Conservation (phyloP, 2,113 vertebrate species). For the Catagonus wagneri region DNA sequence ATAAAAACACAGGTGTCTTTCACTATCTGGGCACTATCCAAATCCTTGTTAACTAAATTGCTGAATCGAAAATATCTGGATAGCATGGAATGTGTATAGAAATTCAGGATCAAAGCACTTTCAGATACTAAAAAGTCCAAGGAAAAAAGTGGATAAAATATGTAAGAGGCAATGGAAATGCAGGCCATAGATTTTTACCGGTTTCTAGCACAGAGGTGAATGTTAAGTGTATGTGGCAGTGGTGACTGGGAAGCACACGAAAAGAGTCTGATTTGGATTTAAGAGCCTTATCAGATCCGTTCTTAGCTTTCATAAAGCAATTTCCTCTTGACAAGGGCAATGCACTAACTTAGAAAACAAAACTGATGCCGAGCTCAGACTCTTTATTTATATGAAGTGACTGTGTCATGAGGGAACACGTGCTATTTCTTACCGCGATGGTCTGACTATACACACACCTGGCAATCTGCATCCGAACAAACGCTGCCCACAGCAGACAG, state of each 20-base stretch:
- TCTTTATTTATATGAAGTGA: neutral
- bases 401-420: neutral
- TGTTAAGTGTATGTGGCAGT: neutral
- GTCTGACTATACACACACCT: slow-evolving; percentile 87
- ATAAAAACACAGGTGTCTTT: neutral
- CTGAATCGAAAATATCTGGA: slow-evolving; percentile 27
- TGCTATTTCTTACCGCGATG: neutral
- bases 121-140: neutral
- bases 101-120: slow-evolving; percentile 27
- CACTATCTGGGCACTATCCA: neutral
- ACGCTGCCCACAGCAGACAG: slow-evolving; percentile 98
- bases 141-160: slow-evolving; percentile 57
- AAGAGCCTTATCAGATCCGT: neutral
- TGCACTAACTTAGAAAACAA: neutral
- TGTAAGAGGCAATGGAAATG: neutral
- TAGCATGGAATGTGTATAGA: neutral
- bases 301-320: neutral
- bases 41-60: neutral
- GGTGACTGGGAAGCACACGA: neutral
- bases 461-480: slow-evolving; percentile 97
- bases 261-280: neutral
- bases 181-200: neutral
- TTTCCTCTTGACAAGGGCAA: neutral
- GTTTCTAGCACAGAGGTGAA: neutral
- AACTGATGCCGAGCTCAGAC: neutral